Evolutionary conservation across 2,888 invertebrate species (phyloP).

Genomic region (Sarcophaga caerulescens): DNA sequence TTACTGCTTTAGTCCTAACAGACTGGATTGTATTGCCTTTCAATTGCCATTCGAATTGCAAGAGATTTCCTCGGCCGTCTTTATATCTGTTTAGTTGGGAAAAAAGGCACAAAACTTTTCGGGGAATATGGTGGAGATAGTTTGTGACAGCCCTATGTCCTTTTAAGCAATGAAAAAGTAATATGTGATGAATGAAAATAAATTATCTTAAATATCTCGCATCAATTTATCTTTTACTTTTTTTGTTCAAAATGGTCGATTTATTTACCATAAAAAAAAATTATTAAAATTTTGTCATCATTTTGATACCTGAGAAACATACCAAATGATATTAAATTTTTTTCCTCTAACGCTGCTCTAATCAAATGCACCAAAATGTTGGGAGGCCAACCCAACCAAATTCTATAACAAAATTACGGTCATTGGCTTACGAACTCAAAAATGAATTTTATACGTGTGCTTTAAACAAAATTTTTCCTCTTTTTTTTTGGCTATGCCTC

Average conservation of each 20-base stretch:
- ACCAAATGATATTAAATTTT: background rate
- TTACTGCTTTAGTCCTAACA: no score
- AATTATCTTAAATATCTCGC: no score
- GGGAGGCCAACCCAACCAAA: background rate
- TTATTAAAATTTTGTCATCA: background rate
- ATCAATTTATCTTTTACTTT: no score
- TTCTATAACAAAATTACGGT: slow-evolving; percentile 19
- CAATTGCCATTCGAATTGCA: no score
- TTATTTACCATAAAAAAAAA: background rate
- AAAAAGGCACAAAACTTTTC: no score
- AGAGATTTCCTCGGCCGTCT: no score
- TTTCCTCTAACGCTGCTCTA: background rate
- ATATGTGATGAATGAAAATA: no score
- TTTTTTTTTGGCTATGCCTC: slow-evolving; percentile 16
- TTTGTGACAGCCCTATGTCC: no score
- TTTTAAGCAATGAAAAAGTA: no score
- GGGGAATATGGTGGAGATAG: no score
- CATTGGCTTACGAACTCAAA: slow-evolving; percentile 61
- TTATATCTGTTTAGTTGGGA: background rate
- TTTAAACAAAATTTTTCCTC: background rate
- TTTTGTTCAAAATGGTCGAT: background rate
- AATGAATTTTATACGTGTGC: slow-evolving; percentile 20
- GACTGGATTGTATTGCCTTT: no score
- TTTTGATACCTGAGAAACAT: background rate
- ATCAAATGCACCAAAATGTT: background rate